Evolutionary conservation across 2,113 vertebrate genomes (phyloP).

Genomic region (Hydrochoerus hydrochaeris): DNA sequence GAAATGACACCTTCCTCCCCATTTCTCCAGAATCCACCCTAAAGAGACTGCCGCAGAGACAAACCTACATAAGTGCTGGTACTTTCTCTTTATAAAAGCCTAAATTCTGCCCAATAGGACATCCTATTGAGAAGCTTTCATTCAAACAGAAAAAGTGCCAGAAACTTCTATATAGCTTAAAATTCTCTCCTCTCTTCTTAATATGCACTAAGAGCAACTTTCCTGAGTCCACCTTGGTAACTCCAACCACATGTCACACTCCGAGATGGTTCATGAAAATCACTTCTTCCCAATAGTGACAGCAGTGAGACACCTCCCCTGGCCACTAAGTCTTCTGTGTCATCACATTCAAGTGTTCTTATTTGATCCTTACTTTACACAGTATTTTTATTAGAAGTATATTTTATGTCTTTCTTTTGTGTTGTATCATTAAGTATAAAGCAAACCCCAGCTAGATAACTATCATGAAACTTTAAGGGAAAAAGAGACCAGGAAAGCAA

Average conservation of each 20-base stretch:
- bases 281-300: not conserved
- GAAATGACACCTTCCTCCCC: not conserved
- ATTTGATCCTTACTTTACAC: not conserved
- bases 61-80: not conserved
- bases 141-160: not conserved
- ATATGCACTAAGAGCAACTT: not conserved
- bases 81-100: conserved; percentile 17
- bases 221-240: not conserved
- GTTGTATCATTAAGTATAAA: not conserved
- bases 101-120: not conserved
- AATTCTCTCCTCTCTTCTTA: not conserved
- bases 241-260: not conserved
- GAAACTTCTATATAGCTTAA: not conserved
- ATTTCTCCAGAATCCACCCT: not conserved
- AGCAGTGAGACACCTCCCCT: not conserved
- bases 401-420: not conserved
- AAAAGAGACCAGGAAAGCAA: not conserved
- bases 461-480: not conserved
- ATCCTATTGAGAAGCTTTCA: not conserved
- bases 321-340: not conserved
- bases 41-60: not conserved
- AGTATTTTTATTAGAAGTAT: not conserved
- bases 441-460: not conserved
- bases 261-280: not conserved
- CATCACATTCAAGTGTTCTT: not conserved